Evolutionary conservation across 2,888 invertebrate species (phyloP), one percentile per base, ranked within the genome.

Genomic region (Capitulum mitella): DNA sequence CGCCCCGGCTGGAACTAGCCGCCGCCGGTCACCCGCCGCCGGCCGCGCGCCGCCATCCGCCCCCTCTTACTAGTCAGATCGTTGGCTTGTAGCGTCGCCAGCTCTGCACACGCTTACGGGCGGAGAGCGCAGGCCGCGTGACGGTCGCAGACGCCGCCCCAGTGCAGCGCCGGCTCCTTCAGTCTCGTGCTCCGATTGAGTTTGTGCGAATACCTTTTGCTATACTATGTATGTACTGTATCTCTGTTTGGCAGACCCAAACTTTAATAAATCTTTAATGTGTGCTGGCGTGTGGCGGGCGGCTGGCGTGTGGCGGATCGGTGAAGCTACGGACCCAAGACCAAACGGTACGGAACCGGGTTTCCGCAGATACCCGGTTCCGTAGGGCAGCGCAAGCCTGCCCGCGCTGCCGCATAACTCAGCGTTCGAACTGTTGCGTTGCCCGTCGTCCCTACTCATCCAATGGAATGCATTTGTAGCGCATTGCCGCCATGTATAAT

Each of bases 261-360:
- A 70, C 70, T 70, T 70, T 70, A 70, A 70, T 70, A 70, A 70
- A 70, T 70, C 70, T 70, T 70, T 70, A 70, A 70, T 70, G 70
- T 70, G 70, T 70, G 22, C 16, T 26, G 70, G 1, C 8, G 70
- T 6, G 37, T 70, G 10, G n/a, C 8, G 58, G 58, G 3, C 29
- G 51, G 19, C 6, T 19, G 51, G 51, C 43, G n/a, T n/a, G n/a
- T n/a, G n/a, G n/a, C n/a, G n/a, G n/a, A n/a, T n/a, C n/a, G n/a
- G n/a, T n/a, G n/a, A n/a, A n/a, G n/a, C n/a, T n/a, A n/a, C n/a
- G n/a, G n/a, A n/a, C n/a, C n/a, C n/a, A n/a, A n/a, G n/a, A n/a
- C n/a, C n/a, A n/a, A n/a, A n/a, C n/a, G n/a, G n/a, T n/a, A n/a
- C n/a, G n/a, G n/a, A n/a, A n/a, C n/a, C n/a, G n/a, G n/a, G n/a